Base-by-base conservation (phyloP, 2,113 vertebrate genomes). In the Callaeas wilsoni region DNA sequence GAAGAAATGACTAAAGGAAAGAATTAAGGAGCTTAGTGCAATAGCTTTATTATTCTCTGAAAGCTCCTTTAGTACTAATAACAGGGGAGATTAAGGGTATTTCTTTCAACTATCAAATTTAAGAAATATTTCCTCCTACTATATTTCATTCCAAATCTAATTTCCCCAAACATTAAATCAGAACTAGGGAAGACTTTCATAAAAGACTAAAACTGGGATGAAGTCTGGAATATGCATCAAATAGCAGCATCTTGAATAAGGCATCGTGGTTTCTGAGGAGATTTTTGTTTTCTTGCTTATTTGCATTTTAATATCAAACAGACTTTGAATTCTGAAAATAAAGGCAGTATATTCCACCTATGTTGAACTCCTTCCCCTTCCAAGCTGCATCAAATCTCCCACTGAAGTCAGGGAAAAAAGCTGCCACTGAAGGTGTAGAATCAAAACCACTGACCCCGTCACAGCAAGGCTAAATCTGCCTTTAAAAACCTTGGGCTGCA, bases 81-180 rank as follows among this genome's bases (percentile, higher is more conserved):
- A 96, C 41, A 77, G 9, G 26, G 49, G 68, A 97, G 81, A 96
- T 91, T 91, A 93, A 93, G 89, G 46, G 25, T 68, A 57, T 73
- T 93, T 79, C 70, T 85, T 93, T 73, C 78, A 73, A 53, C 65
- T 57, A 79, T 26, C 4, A 2, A 79, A 87, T 85, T 89, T 69
- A 62, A 82, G 65, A 85, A 78, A 56, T 69, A 87, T 77, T 90
- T 95, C 83, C 30, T 92, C 57, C 55, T 83, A 76, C 21, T 65
- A 12, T 68, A 67, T 68, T 73, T 91, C 65, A 87, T 75, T 89
- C 32, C 63, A 79, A 94, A 87, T 76, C 53, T 62, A 79, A 96
- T 94, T 95, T 91, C 70, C 70, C 69, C 81, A 87, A 94, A 89
- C 23, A 44, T 53, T 92, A 80, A 89, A 93, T 79, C 77, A 93